phyloP scores from a whole-genome alignment of 2,797 vertebrate genomes.

The Sebastes matsubarae region DNA sequence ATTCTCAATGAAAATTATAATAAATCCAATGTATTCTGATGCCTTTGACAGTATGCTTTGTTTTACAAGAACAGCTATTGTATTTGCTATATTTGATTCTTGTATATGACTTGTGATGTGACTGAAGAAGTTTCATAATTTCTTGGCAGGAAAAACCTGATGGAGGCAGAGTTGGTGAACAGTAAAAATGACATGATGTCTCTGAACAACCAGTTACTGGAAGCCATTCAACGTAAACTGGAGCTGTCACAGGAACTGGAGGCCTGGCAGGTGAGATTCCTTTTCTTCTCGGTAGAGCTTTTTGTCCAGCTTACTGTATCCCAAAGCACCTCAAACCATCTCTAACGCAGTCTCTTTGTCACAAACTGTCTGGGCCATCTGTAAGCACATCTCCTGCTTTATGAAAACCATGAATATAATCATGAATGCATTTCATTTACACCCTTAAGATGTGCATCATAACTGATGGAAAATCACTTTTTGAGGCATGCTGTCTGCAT shows the following conservation, averaged over 20 bases:
- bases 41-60: neutral
- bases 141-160: slow-evolving; percentile 83
- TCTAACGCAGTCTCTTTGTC: neutral
- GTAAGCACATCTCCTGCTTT: neutral
- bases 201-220: slow-evolving; percentile 88
- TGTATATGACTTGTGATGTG: neutral
- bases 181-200: slow-evolving; percentile 85
- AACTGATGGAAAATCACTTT: neutral
- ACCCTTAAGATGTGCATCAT: neutral
- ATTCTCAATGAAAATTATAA: neutral
- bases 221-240: slow-evolving; percentile 88
- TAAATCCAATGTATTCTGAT: neutral
- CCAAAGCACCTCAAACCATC: neutral
- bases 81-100: neutral
- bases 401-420: neutral
- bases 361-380: too few species aligned
- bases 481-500: neutral
- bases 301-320: neutral
- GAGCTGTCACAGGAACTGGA: slow-evolving; percentile 89
- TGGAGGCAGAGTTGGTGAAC: slow-evolving; percentile 85
- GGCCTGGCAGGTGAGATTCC: slow-evolving; percentile 87
- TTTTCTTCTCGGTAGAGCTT: neutral
- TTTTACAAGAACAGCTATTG: neutral
- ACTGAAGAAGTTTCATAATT: slow-evolving; percentile 5
- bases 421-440: neutral